These are phyloP conservation scores for Orussus abietinus DNA, from an alignment of 1,140 invertebrate species.

Conservation along the genomic window DNA sequence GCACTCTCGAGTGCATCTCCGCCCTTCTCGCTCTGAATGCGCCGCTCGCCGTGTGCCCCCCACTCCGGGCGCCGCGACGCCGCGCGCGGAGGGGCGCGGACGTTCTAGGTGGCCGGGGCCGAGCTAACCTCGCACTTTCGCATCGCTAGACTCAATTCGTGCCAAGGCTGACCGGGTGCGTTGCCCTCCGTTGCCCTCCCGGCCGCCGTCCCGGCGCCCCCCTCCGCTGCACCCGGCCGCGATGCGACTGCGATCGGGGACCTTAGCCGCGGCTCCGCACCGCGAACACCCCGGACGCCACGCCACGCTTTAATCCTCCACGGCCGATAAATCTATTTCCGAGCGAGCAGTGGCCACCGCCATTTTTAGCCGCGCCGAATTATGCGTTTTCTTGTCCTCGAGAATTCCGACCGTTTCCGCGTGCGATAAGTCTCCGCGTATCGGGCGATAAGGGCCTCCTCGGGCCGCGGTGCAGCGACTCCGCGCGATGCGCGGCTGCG, in stretches of 20 bases:
- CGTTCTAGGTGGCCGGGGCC: constrained; percentile 30
- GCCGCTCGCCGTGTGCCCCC: too few species aligned
- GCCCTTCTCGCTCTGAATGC: too few species aligned
- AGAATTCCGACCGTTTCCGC: too few species aligned
- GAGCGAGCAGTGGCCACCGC: too few species aligned
- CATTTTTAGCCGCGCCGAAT: too few species aligned
- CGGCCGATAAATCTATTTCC: constrained; percentile 10
- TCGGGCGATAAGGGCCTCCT: too few species aligned
- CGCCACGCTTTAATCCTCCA: constrained; percentile 7
- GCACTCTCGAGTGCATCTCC: too few species aligned
- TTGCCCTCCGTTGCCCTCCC: constrained; percentile 53
- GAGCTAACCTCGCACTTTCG: constrained; percentile 51
- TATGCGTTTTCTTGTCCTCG: too few species aligned
- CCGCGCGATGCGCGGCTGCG: too few species aligned
- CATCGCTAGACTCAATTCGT: constrained; percentile 56
- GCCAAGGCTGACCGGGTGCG: constrained; percentile 55
- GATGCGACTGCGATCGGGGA: constrained; percentile 14
- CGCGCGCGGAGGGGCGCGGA: constrained; percentile 15
- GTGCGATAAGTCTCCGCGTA: too few species aligned
- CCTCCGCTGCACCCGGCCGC: constrained; percentile 21
- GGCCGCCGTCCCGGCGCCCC: constrained; percentile 15
- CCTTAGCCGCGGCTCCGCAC: constrained; percentile 15
- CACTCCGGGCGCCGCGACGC: too few species aligned
- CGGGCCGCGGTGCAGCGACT: too few species aligned
- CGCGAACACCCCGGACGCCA: constrained; percentile 6